phyloP scores from a whole-genome alignment of 2,113 vertebrate species.

The Scopus umbretta region DNA sequence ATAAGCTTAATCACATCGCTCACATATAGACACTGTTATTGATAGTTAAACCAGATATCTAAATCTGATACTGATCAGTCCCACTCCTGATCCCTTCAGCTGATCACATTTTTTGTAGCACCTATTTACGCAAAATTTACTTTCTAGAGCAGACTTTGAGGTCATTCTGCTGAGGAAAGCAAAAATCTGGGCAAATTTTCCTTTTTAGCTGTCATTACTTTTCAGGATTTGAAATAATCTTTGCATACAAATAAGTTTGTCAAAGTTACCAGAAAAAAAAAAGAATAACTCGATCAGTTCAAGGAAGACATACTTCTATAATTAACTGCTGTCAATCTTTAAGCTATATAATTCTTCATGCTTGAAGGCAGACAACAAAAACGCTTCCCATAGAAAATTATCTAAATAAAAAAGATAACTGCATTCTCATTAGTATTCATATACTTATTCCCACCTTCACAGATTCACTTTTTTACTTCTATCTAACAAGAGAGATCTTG shows the following conservation, averaged over 20 bases:
- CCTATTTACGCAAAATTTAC: background rate
- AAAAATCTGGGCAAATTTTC: background rate
- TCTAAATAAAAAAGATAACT: background rate
- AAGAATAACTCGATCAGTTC: background rate
- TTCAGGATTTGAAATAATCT: background rate
- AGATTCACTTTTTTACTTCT: background rate
- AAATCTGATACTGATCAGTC: background rate
- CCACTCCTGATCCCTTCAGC: background rate
- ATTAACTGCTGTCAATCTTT: background rate
- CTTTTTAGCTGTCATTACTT: background rate
- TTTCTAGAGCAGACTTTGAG: background rate
- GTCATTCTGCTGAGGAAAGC: background rate
- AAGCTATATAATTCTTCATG: background rate
- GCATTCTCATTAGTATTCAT: background rate
- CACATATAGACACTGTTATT: background rate
- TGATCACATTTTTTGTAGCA: background rate
- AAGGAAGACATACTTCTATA: background rate
- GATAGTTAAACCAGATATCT: background rate
- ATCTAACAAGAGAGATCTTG: background rate
- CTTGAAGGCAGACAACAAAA: background rate
- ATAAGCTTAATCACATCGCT: background rate
- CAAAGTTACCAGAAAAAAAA: background rate
- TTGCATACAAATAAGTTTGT: background rate
- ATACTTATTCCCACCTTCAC: background rate
- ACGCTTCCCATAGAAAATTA: accelerated